Conservation (phyloP, 1,140 invertebrate genomes). For the Penaeus indicus region DNA sequence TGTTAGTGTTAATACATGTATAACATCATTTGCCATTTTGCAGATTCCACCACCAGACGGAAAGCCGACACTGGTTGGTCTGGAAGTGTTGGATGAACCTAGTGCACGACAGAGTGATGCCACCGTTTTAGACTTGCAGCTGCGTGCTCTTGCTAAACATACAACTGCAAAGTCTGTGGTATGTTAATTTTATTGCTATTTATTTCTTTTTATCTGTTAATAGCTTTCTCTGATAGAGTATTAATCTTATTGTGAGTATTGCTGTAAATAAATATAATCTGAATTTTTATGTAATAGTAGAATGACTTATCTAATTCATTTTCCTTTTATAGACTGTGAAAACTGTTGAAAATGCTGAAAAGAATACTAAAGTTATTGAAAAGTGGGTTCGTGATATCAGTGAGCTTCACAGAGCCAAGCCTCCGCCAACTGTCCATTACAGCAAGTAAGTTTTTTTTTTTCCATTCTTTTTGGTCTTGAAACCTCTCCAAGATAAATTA, state of each 20-base stretch:
- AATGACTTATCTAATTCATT: no score
- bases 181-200: background rate
- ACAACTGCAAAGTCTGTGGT: slow-evolving; percentile 72
- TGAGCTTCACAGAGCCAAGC: slow-evolving; percentile 88
- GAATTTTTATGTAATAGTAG: no score
- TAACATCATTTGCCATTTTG: background rate
- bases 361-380: slow-evolving; percentile 89
- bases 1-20: background rate
- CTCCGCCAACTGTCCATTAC: slow-evolving; percentile 87
- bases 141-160: slow-evolving; percentile 87
- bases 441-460: slow-evolving; percentile 76
- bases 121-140: slow-evolving; percentile 91
- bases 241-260: background rate
- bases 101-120: slow-evolving; percentile 95
- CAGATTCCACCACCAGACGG: slow-evolving; percentile 84
- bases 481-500: no score
- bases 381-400: slow-evolving; percentile 95
- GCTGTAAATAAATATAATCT: no score
- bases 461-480: background rate
- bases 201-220: no score
- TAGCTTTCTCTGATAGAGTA: no score
- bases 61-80: slow-evolving; percentile 80
- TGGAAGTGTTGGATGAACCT: slow-evolving; percentile 94
- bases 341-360: slow-evolving; percentile 86
- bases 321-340: slow-evolving; percentile 79